Conservation (phyloP, 2,113 vertebrate genomes). For the Trichomycterus rosablanca region DNA sequence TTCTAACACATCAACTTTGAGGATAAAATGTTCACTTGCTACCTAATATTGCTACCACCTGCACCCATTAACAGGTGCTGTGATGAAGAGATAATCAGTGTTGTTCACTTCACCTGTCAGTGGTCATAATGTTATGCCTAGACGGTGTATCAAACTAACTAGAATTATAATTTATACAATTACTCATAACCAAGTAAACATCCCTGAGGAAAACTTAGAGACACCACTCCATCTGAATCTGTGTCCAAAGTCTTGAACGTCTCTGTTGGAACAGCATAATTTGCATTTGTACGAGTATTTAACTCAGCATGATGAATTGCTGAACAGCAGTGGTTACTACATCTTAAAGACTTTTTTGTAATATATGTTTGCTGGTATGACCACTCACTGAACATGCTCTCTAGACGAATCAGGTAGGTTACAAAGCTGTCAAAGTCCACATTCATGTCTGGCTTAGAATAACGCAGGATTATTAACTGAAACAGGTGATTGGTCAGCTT, state of each 20-base stretch:
- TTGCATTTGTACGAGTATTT: no score
- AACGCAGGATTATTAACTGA: slow-evolving; percentile 77
- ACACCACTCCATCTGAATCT: slow-evolving; percentile 66
- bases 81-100: no score
- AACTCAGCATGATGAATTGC: no score
- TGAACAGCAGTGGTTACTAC: no score
- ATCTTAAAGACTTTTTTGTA: no score
- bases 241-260: slow-evolving; percentile 75
- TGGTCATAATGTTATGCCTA: no score
- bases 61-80: no score
- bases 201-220: slow-evolving; percentile 73
- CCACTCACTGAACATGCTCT: slow-evolving; percentile 83
- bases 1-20: no score
- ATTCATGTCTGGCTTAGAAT: slow-evolving; percentile 71
- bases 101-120: no score
- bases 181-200: slow-evolving; percentile 14
- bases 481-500: slow-evolving; percentile 73
- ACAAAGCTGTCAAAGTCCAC: slow-evolving; percentile 80
- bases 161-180: background rate
- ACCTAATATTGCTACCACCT: no score
- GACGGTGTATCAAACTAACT: background rate
- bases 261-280: slow-evolving; percentile 56
- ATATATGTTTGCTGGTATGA: background rate
- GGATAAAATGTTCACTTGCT: no score
- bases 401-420: slow-evolving; percentile 77